Base-by-base conservation (phyloP, 2,113 vertebrate genomes). In the Trematocara marginatum region DNA sequence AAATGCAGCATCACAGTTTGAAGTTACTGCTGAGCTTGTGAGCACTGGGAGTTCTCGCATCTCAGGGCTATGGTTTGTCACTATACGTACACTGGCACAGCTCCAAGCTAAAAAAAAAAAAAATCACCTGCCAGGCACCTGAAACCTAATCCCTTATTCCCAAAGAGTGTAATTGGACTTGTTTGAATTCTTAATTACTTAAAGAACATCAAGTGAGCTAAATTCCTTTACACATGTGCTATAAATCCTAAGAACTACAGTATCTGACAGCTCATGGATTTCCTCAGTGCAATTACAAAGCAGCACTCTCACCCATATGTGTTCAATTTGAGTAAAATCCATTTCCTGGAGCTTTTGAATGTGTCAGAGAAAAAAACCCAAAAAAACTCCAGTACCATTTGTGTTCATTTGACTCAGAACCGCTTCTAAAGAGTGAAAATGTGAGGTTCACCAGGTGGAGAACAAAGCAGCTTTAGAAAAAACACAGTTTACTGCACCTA, bases 1-100 rank as follows among this genome's bases (percentile, higher is more conserved):
- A 88, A 86, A 94, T 90, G 88, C 83, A 82, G 87, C 89, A 64
- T 74, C 35, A 26, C 80, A 59, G 86, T 88, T 85, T 83, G 81
- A 91, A 87, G 86, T 86, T 84, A 79, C 12, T 86, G 86, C 89
- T 86, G 86, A 89, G 87, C 82, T 78, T 42, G 57, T 88, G 85
- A 87, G 86, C 90, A 80, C 74, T 61, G 88, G 88, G 83, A 88
- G 80, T 84, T 80, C 49, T 51, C 61, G 79, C 9, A 82, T 52
- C 87, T 86, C 49, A 7, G 66, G 81, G 83, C 84, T 79, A 52
- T 26, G 66, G 83, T 87, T 81, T 82, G 86, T 86, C 80, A n/a
- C 71, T 78, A 10, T 29, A 78, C 26, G 53, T 69, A 56, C 10
- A 54, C 66, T 38, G 49, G 49, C 79, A 92, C 53, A 10, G 15